Base-by-base conservation (phyloP, 2,113 vertebrate genomes). In the Epinephelus lanceolatus region DNA sequence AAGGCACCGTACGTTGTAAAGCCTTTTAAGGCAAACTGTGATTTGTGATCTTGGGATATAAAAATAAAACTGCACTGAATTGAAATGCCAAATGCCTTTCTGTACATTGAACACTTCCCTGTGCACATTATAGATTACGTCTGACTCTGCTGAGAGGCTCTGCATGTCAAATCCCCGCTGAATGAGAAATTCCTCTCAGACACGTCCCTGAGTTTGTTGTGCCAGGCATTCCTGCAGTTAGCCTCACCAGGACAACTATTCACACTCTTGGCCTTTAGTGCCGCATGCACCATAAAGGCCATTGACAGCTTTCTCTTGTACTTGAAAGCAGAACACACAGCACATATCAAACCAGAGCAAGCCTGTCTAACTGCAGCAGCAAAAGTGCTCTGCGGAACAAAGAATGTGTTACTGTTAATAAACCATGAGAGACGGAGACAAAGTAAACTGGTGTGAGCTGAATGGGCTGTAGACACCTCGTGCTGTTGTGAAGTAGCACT, bases 181-280 rank as follows among this genome's bases (percentile, higher is more conserved):
- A 73, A 84, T 57, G 76, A 85, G 83, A 86, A 53, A 27, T 14
- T 53, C 40, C 53, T 63, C 62, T 76, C 70, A 85, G 80, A 70
- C 75, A 76, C 21, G 5, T 40, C 30, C 11, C 66, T 1, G 21
- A 45, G 61, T 63, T 68, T 14, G 3, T 12, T 45, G 66, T 69
- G 55, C 61, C 75, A 76, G 67, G 27, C 74, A 52, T 63, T 74
- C 76, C 72, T 59, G 73, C 79, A 69, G 78, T 63, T 49, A 7
- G 65, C 71, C 83, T 88, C 86, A 78, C 73, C 68, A 51, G 75
- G 87, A 86, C 68, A 40, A 68, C 79, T 70, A 85, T 89, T 93
- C 81, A 88, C 57, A 86, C 18, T 4, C 63, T 70, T 42, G 83
- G 83, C 79, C 86, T 80, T 89, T 86, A 74, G 77, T 56, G 47